A percentile compares a stretch with the other conserved stretches of the same genome.
These are phyloP conservation scores for Agrotis clavis DNA, from an alignment of 2,888 invertebrate genomes.

Conservation along the genomic window DNA sequence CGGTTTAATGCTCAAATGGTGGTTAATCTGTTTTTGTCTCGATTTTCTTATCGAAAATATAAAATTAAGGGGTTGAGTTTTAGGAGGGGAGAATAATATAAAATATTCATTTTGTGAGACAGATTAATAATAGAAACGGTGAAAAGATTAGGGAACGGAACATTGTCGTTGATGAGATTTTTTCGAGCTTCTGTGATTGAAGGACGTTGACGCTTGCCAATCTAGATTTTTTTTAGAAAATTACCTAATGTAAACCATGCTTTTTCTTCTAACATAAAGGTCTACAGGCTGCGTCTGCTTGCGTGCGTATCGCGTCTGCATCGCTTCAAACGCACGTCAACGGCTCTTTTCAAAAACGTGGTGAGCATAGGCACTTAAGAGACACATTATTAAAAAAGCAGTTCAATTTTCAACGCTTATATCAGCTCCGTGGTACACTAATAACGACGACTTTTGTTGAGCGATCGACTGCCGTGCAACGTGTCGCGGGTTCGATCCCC, in stretches of 20 bases:
- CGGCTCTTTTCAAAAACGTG: too few relatives aligned
- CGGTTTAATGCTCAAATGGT: conserved; percentile 12
- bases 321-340: too few relatives aligned
- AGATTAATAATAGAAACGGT: conserved; percentile 33
- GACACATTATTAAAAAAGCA: too few relatives aligned
- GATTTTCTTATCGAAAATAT: conserved; percentile 27
- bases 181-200: not conserved
- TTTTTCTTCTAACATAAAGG: not conserved
- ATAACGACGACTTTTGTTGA: too few relatives aligned
- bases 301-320: too few relatives aligned
- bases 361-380: too few relatives aligned
- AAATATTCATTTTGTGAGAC: conserved; percentile 2
- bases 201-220: not conserved
- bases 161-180: conserved; percentile 14
- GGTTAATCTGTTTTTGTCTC: not conserved
- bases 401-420: too few relatives aligned
- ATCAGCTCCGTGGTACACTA: too few relatives aligned
- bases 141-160: not conserved
- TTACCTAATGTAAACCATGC: too few relatives aligned
- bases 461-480: too few relatives aligned
- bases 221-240: not conserved
- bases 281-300: too few relatives aligned
- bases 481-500: too few relatives aligned
- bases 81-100: conserved; percentile 10
- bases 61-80: conserved; percentile 25